phyloP scores from a whole-genome alignment of 35 echinoderm and acorn worm genomes.

The Strongylocentrotus purpuratus region DNA sequence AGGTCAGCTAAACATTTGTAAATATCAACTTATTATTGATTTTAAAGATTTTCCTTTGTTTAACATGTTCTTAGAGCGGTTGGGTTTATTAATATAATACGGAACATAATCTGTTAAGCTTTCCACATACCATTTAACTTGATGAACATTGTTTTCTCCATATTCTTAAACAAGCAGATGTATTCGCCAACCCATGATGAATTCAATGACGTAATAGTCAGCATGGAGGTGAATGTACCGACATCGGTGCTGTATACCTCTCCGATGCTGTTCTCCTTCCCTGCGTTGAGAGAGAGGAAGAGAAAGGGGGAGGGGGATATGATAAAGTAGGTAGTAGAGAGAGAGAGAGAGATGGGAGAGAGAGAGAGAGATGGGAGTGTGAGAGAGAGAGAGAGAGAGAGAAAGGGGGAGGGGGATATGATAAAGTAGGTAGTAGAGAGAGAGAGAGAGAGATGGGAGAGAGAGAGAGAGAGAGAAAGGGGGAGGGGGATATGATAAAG shows the following conservation, averaged over 20 bases:
- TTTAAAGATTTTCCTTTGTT: no score
- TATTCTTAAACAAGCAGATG: neutral
- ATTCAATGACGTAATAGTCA: neutral
- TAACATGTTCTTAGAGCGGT: no score
- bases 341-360: no score
- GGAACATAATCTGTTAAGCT: no score
- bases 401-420: no score
- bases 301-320: neutral
- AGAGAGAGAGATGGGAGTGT: no score
- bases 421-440: no score
- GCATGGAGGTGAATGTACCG: neutral
- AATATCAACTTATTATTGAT: no score
- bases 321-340: neutral
- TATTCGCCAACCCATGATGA: neutral
- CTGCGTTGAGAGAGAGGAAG: neutral
- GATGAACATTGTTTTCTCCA: neutral
- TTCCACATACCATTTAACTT: neutral
- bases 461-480: neutral
- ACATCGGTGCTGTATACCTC: neutral
- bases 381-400: no score
- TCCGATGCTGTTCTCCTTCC: neutral
- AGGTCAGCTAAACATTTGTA: no score
- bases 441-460: neutral
- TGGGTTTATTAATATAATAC: no score
- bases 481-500: neutral